A percentile compares a stretch with the other conserved stretches of the same genome.
Evolutionary conservation across 2,113 vertebrate genomes (phyloP).

Genomic region (Eublepharis macularius): DNA sequence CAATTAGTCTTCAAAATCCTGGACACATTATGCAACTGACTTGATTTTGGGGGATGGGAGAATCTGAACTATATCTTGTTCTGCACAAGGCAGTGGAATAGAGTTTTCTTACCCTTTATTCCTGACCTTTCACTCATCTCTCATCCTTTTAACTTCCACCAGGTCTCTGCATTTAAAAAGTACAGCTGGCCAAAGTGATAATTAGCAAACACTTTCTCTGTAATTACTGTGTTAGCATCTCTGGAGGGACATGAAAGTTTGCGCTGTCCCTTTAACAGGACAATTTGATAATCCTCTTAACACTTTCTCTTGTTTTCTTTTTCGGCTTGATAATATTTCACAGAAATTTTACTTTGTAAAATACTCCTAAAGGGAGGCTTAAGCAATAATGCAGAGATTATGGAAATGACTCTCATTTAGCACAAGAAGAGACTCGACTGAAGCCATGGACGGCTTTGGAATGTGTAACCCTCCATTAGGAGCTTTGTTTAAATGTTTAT

Average conservation of each 20-base stretch:
- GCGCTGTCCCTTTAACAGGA: slow-evolving; percentile 73
- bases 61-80: slow-evolving; percentile 23
- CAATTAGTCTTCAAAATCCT: not conserved
- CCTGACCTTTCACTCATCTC: slow-evolving; percentile 51
- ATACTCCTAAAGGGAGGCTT: slow-evolving; percentile 85
- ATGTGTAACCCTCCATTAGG: slow-evolving; percentile 81
- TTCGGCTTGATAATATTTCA: slow-evolving; percentile 74
- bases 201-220: slow-evolving; percentile 60
- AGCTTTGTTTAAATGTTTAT: slow-evolving; percentile 85
- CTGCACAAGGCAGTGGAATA: slow-evolving; percentile 49
- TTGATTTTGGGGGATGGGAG: not conserved
- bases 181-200: slow-evolving; percentile 44
- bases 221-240: slow-evolving; percentile 68
- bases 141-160: slow-evolving; percentile 57
- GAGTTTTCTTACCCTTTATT: slow-evolving; percentile 44
- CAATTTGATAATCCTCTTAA: slow-evolving; percentile 76
- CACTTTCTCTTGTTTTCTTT: slow-evolving; percentile 58
- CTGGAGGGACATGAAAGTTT: slow-evolving; percentile 66
- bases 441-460: slow-evolving; percentile 80
- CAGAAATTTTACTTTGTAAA: slow-evolving; percentile 76
- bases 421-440: slow-evolving; percentile 73
- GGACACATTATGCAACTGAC: not conserved
- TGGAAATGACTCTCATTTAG: slow-evolving; percentile 90
- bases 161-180: slow-evolving; percentile 49
- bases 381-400: slow-evolving; percentile 89